Percentiles rank a stretch among this genome's conserved stretches.
These are phyloP conservation scores for Teleogryllus oceanicus DNA, from an alignment of 2,888 invertebrate species.

Conservation along the genomic window DNA sequence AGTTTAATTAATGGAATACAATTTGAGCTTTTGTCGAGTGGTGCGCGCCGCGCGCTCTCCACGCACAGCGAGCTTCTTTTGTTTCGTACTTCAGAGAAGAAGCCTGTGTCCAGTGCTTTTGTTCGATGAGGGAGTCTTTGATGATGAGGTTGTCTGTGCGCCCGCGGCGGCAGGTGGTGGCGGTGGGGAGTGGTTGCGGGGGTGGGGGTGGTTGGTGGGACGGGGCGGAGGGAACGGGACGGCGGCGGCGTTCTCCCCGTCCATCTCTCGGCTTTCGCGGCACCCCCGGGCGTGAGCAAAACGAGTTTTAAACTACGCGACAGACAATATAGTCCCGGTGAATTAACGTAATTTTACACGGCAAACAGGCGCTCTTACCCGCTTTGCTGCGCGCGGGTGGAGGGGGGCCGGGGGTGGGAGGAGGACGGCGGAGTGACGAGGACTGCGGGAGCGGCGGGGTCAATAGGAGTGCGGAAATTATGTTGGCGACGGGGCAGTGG, in stretches of 20 bases:
- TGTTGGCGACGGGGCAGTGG: too few relatives aligned
- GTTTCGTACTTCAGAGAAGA: too few relatives aligned
- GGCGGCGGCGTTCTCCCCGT: background rate
- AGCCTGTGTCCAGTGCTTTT: background rate
- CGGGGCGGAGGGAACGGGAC: too few relatives aligned
- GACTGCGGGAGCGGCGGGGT: too few relatives aligned
- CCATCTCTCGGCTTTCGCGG: background rate
- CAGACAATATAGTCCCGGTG: conserved; percentile 1
- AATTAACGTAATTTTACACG: background rate
- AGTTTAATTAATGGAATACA: conserved; percentile 24
- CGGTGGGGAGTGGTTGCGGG: too few relatives aligned
- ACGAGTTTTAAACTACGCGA: background rate
- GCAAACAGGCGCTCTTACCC: background rate
- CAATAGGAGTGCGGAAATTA: too few relatives aligned
- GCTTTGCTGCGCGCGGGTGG: background rate
- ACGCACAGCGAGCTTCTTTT: background rate
- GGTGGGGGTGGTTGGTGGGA: too few relatives aligned
- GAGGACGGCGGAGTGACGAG: too few relatives aligned
- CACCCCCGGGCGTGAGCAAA: background rate
- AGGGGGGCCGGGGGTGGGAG: too few relatives aligned
- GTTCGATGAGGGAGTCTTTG: conserved; percentile 6
- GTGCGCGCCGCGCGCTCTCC: background rate
- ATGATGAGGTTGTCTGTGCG: background rate
- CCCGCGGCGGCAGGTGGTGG: background rate
- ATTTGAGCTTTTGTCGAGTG: conserved; percentile 18